phyloP scores from a whole-genome alignment of 37 sponge, comb jelly and placozoan genomes.

The Eunapius fragilis region DNA sequence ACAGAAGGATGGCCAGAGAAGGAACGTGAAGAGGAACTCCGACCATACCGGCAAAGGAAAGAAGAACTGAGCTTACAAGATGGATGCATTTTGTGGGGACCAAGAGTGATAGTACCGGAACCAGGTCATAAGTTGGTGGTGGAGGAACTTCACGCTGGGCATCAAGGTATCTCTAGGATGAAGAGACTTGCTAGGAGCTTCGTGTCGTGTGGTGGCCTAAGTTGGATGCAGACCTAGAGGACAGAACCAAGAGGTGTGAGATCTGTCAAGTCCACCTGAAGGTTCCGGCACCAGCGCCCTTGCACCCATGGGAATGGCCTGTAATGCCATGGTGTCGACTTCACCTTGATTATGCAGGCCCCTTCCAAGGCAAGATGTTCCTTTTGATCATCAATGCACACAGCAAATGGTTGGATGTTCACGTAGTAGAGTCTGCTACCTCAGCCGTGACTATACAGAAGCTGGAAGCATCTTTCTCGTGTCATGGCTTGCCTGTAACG shows the following conservation, averaged over 20 bases:
- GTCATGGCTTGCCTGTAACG: conserved; percentile 28
- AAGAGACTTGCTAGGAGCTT: too few relatives aligned
- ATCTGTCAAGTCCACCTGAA: conserved; percentile 9
- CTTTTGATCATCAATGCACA: conserved; percentile 53
- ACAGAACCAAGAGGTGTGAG: too few relatives aligned
- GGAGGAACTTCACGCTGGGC: conserved; percentile 21
- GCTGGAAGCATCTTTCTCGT: conserved; percentile 31
- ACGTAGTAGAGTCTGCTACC: conserved; percentile 12
- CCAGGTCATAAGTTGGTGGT: conserved; percentile 3
- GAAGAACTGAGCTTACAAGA: conserved; percentile 33
- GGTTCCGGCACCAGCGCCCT: conserved; percentile 27
- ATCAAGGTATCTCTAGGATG: conserved; percentile 9
- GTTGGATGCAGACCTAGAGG: conserved; percentile 49
- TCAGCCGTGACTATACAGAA: conserved; percentile 22
- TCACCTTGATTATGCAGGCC: conserved; percentile 56
- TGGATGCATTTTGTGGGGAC: conserved; percentile 35
- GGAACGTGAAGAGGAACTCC: not conserved
- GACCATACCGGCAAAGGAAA: conserved; percentile 15
- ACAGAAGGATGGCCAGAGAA: conserved; percentile 8
- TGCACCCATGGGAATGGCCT: conserved; percentile 66
- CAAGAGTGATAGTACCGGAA: conserved; percentile 12
- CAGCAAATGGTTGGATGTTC: conserved; percentile 61
- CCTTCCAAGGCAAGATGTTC: conserved; percentile 40
- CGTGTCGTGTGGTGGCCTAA: not conserved
- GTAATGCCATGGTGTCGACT: conserved; percentile 44